Conservation (phyloP, 2,888 invertebrate genomes). For the Tenthredo amoena region DNA sequence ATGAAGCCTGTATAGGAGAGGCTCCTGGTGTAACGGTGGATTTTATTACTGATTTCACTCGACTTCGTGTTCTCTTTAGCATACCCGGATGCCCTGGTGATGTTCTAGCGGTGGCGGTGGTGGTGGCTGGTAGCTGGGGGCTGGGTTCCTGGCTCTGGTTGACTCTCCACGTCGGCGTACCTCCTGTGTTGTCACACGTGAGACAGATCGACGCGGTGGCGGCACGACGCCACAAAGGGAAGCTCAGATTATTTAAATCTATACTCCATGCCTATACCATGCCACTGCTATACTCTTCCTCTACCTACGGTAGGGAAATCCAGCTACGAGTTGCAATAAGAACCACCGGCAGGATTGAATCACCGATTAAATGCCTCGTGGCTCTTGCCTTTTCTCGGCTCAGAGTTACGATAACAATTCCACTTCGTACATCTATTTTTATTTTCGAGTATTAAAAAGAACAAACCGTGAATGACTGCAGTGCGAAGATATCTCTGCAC, state of each 20-base stretch:
- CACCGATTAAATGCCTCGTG: constrained; percentile 29
- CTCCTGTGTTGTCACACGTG: constrained; percentile 58
- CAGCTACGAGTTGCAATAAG: not conserved
- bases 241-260: constrained; percentile 61
- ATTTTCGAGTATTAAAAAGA: not conserved
- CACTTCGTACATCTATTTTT: not conserved
- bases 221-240: constrained; percentile 61
- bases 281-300: not conserved
- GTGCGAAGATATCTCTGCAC: no score
- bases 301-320: constrained; percentile 16
- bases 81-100: constrained; percentile 53
- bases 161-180: constrained; percentile 52
- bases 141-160: constrained; percentile 23
- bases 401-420: not conserved
- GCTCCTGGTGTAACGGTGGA: constrained; percentile 34
- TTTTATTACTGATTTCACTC: constrained; percentile 46
- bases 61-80: constrained; percentile 49
- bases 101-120: constrained; percentile 29
- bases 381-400: not conserved
- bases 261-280: constrained; percentile 29
- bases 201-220: constrained; percentile 61
- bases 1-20: constrained; percentile 22
- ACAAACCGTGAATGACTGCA: not conserved
- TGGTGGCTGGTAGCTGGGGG: constrained; percentile 16
- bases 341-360: constrained; percentile 31